phyloP scores from a whole-genome alignment of 2,797 vertebrate genomes.

The Ctenopoma kingsleyae region DNA sequence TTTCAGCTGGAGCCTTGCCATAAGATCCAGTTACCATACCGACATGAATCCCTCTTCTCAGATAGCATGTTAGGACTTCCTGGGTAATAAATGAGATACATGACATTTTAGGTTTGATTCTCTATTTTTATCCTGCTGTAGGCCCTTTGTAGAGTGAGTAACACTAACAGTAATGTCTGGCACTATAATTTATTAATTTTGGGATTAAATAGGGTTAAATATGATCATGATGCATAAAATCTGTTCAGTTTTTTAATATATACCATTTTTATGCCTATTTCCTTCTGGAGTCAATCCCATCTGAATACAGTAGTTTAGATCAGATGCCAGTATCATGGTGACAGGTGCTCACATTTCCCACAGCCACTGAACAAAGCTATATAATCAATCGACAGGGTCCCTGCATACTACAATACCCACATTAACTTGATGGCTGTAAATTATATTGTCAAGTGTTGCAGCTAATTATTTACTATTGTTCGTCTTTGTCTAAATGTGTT shows the following conservation, averaged over 20 bases:
- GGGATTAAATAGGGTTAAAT: constrained; percentile 13
- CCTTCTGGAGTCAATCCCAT: constrained; percentile 32
- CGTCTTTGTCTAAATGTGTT: constrained; percentile 65
- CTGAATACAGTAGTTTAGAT: constrained; percentile 61
- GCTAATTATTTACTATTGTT: constrained; percentile 83
- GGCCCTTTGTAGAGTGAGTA: background rate
- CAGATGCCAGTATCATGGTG: constrained; percentile 56
- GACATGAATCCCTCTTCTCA: constrained; percentile 44
- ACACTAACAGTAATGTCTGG: background rate
- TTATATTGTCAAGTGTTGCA: constrained; percentile 72
- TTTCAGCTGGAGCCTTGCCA: constrained; percentile 70
- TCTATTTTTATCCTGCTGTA: background rate
- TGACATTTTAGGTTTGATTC: constrained; percentile 17
- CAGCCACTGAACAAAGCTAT: constrained; percentile 63
- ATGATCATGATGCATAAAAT: background rate
- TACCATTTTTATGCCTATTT: constrained; percentile 10
- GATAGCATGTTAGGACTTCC: constrained; percentile 46
- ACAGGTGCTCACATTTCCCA: constrained; percentile 71
- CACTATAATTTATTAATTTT: background rate
- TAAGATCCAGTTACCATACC: constrained; percentile 52
- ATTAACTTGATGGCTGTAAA: constrained; percentile 74
- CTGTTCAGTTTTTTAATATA: background rate
- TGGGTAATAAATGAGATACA: constrained; percentile 22
- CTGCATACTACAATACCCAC: constrained; percentile 74
- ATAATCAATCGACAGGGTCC: constrained; percentile 73